Evolutionary conservation across 2,797 vertebrate species (phyloP), one percentile per base, ranked within the genome.

Genomic region (Forpus xanthops): DNA sequence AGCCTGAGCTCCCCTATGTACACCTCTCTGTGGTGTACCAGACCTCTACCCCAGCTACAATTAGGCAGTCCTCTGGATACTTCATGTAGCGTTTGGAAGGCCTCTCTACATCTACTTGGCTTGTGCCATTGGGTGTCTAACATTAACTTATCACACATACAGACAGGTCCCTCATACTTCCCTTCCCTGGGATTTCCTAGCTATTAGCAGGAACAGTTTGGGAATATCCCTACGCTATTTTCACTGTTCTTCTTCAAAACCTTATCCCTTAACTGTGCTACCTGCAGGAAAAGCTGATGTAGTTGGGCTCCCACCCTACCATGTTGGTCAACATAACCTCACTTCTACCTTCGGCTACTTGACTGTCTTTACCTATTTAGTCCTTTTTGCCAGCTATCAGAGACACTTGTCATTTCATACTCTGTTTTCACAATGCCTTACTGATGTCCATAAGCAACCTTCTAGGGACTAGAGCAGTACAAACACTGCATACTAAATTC

Each of bases 1-100:
- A n/a, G 47, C 21, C 21, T 0, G 0, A 64, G 33, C 12, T 85
- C 35, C 52, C 19, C 33, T 15, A 53, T 6, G 19, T 13, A 24
- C 12, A 35, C 33, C 18, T 37, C 58, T 71, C 21, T 23, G 30
- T 44, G 19, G 16, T 31, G 45, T 31, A 47, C 19, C 62, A 52
- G 18, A 31, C 2, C 33, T 39, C 47, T 49, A 10, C 3, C 33
- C 67, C 56, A 33, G 12, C 20, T 14, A 23, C 15, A 61, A 13
- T 25, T 28, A 27, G 55, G 39, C 11, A 50, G 33, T 52, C 56
- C 45, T 49, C 53, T 35, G 56, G n/a, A 49, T 35, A 20, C 33
- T 21, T 50, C 47, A 61, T 0, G 3, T 5, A 41, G 11, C 5
- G 13, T 18, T 24, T 91, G 55, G 18, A 85, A 9, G 30, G 61